Evolutionary conservation across 1,140 invertebrate species (phyloP).

Genomic region (Frieseomelitta varia): DNA sequence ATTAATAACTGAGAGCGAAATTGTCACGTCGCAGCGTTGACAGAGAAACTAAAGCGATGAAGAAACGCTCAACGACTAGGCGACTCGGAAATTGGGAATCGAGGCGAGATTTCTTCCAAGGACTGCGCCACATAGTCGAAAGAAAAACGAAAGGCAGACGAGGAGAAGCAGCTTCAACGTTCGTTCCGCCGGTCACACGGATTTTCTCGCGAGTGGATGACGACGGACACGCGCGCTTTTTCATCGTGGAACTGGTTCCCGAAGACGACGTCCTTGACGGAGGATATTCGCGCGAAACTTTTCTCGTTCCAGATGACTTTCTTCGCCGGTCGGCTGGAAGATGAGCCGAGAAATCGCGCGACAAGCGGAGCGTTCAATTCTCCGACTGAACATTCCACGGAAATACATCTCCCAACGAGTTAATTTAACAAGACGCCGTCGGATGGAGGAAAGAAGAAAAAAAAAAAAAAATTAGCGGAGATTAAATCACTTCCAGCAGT

Average conservation of each 20-base stretch:
- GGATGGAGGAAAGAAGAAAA: no score
- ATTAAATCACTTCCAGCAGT: conserved; percentile 1
- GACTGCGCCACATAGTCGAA: conserved; percentile 69
- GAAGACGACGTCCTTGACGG: conserved; percentile 58
- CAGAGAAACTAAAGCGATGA: neutral
- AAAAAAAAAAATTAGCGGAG: no score
- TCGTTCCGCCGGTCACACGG: conserved; percentile 22
- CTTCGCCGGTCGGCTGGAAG: neutral
- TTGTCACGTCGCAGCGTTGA: neutral
- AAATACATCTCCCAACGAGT: neutral
- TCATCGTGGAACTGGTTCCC: conserved; percentile 59
- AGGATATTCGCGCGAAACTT: conserved; percentile 51
- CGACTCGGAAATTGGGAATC: conserved; percentile 74
- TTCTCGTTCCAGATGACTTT: conserved; percentile 42
- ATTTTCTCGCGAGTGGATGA: conserved; percentile 36
- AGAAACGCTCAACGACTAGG: neutral
- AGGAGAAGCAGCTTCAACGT: neutral
- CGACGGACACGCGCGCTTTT: conserved; percentile 47
- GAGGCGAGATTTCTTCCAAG: conserved; percentile 78
- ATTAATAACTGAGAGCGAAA: neutral
- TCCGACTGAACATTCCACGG: neutral
- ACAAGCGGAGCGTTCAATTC: neutral
- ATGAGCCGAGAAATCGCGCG: neutral
- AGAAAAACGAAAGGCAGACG: conserved; percentile 80
- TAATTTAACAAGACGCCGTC: neutral